These are phyloP conservation scores for Pomatorhinus ruficollis DNA, from an alignment of 2,113 vertebrate genomes.

Conservation along the genomic window DNA sequence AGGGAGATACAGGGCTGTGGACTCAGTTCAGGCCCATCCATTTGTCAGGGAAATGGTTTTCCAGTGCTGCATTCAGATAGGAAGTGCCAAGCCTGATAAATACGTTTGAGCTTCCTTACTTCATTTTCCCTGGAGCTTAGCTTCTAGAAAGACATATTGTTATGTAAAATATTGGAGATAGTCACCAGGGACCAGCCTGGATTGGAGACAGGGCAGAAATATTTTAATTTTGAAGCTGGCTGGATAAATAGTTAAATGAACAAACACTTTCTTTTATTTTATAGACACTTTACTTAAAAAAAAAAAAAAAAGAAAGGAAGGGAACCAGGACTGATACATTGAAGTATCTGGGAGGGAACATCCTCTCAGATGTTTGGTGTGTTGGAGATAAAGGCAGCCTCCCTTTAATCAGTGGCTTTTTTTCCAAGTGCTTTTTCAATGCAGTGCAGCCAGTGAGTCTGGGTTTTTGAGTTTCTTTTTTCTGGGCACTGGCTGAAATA, in stretches of 20 bases:
- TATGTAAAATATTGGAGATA: not conserved
- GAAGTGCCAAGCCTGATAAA: conserved; percentile 50
- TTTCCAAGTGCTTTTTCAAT: conserved; percentile 8
- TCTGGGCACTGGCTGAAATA: conserved; percentile 10
- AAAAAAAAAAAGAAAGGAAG: not conserved
- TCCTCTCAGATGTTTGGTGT: conserved; percentile 35
- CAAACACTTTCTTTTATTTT: conserved; percentile 9
- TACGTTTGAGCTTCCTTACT: not conserved
- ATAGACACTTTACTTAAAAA: not conserved
- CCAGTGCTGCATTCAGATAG: not conserved
- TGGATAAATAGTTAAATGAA: not conserved
- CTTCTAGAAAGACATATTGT: conserved; percentile 5
- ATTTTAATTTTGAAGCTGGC: conserved; percentile 1
- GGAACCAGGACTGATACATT: not conserved
- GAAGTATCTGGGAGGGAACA: conserved; percentile 56
- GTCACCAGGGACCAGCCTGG: not conserved
- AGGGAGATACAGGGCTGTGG: not conserved
- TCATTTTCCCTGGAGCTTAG: not conserved
- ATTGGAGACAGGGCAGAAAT: not conserved
- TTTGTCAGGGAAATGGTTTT: conserved; percentile 50
- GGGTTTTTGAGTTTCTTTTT: conserved; percentile 22
- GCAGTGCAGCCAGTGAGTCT: not conserved
- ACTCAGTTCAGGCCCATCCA: not conserved
- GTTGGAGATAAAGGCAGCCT: conserved; percentile 49
- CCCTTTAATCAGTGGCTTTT: conserved; percentile 55